Evolutionary conservation across 2,888 invertebrate genomes (phyloP), one percentile per base, ranked within the genome.

Genomic region (Tuberolachnus salignus): DNA sequence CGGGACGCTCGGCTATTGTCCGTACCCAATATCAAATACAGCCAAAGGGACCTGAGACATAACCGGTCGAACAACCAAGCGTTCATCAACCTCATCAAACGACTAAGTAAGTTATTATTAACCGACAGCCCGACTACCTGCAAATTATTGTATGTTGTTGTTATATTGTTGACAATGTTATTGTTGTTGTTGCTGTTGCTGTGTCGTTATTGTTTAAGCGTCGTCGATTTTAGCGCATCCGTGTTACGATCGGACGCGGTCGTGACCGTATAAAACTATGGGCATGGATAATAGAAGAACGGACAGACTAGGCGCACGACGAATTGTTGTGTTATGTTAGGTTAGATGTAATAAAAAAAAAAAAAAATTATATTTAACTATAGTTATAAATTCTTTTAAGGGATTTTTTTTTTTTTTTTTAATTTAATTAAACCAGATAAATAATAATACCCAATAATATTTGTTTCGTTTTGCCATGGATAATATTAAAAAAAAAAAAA

Each of bases 21-120:
- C 14, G 92, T 92, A 84, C 93, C 93, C 26, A 92, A 92, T 87
- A 90, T 82, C 83, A 89, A 86, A 86, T 83, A 85, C 66, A 82
- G 81, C 23, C 80, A 82, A 63, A 87, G 86, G 84, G 90, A 89
- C 84, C 86, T 89, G 83, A 87, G 91, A 81, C 82, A 81, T 71
- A 80, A 85, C 83, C 84, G 84, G 59, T 80, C 80, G 69, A 83
- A 82, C 72, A 82, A 81, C 80, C 84, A 87, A 83, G 86, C 87
- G 82, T 90, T 92, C 88, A 91, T 92, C 85, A 91, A 89, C 88
- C 88, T 93, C 84, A 92, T 92, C 88, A 89, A 93, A 86, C 91
- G 93, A 89, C 92, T 93, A 90, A 93, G 94, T 94, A 93, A 94
- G 94, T 94, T 49, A 23, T 21, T 46, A 69, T 34, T 44, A 55